A percentile compares a stretch with the other conserved stretches of the same genome.
Evolutionary conservation across 2,113 vertebrate species (phyloP).

Genomic region (Perca schrenkii): DNA sequence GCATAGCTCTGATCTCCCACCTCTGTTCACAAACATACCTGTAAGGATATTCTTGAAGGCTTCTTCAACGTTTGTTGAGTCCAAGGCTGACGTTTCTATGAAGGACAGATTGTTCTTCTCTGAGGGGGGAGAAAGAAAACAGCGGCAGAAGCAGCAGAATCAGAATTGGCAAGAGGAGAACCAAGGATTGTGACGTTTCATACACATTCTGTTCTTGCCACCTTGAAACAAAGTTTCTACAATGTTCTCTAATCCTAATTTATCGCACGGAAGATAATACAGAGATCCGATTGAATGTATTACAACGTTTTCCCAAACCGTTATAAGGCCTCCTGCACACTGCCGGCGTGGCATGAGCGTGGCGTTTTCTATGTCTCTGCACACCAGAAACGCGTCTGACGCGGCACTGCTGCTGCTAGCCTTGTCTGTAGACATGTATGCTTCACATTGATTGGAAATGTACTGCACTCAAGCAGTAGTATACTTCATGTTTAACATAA

Average conservation of each 20-base stretch:
- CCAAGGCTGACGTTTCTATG: slow-evolving; percentile 98
- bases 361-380: too few species aligned
- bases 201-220: neutral
- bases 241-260: too few species aligned
- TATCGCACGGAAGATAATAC: neutral
- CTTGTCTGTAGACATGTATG: too few species aligned
- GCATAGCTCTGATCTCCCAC: neutral
- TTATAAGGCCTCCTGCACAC: too few species aligned
- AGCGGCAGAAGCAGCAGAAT: neutral
- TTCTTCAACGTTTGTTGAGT: slow-evolving; percentile 98
- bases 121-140: slow-evolving; percentile 70
- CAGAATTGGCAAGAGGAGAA: neutral
- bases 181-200: too few species aligned
- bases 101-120: slow-evolving; percentile 99
- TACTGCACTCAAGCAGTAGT: too few species aligned
- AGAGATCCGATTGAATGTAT: neutral
- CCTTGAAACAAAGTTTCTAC: neutral
- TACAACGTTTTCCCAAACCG: too few species aligned
- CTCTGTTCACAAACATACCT: slow-evolving; percentile 83
- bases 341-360: too few species aligned
- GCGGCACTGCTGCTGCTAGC: too few species aligned
- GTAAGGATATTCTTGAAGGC: slow-evolving; percentile 99
- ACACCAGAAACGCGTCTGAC: too few species aligned
- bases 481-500: too few species aligned
- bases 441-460: too few species aligned